Evolutionary conservation across 2,888 invertebrate species (phyloP), one percentile per base, ranked within the genome.

Genomic region (Leucoptera coffeella): DNA sequence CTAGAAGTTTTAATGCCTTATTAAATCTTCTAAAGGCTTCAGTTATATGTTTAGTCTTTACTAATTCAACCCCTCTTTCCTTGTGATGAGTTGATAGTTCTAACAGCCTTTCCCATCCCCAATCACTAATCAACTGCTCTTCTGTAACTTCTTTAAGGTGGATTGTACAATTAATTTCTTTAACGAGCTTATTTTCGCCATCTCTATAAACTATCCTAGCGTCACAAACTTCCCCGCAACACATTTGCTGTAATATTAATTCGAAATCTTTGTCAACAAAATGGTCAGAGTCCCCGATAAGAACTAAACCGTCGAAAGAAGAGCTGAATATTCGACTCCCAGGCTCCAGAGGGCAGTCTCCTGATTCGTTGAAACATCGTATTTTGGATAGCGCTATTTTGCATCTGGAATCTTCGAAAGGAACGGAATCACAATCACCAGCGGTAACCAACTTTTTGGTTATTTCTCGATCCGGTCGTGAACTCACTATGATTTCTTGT

Each of bases 1-100:
- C 75, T 4, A 90, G 42, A 40, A 83, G 71, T 51, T 87, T 87
- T 13, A 87, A 65, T 2, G 84, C 80, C 48, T 80, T 81, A 33
- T 75, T 77, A 47, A 89, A 92, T 30, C 65, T 50, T n/a, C 58
- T 42, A 38, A 86, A 89, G 0, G 88, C 86, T 45, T 86, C 85
- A 7, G 64, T 43, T 27, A 65, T 57, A 27, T 78, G 73, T 32
- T 75, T 73, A 2, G 64, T 45, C 43, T 78, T 78, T 33, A 84
- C 85, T 32, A 87, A 61, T 15, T 67, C 48, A 1, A 84, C 80
- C 3, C 81, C 79, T 19, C 52, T 44, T 31, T 73, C 72, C 48
- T 79, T 78, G 35, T 75, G 69, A 37, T 64, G 58, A 15, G 56
- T 38, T 2, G 77, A 67, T 11, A 58, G 46, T 22, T 64, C 57